Evolutionary conservation across 1,140 invertebrate genomes (phyloP).

Genomic region (Sinonovacula constricta): DNA sequence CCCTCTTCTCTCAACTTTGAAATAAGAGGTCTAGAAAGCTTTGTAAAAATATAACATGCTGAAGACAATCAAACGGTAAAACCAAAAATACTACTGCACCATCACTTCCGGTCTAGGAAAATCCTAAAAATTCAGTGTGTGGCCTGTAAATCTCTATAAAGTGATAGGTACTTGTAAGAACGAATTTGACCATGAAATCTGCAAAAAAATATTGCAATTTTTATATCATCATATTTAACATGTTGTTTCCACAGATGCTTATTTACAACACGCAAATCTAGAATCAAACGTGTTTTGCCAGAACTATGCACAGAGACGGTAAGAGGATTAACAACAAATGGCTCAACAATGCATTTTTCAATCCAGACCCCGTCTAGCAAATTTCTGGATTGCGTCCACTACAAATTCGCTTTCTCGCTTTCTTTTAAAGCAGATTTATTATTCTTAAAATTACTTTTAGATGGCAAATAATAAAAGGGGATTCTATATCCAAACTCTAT

Average conservation of each 20-base stretch:
- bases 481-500: constrained; percentile 24
- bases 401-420: constrained; percentile 21
- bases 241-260: too few relatives aligned
- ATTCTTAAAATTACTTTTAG: neutral
- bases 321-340: constrained; percentile 25
- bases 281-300: too few relatives aligned
- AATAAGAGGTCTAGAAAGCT: constrained; percentile 20
- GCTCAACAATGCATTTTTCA: neutral
- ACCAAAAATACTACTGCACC: neutral
- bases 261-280: too few relatives aligned
- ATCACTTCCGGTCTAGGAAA: constrained; percentile 11
- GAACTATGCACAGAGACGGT: constrained; percentile 18
- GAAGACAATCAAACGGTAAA: constrained; percentile 13
- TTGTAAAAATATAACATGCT: constrained; percentile 19
- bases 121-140: constrained; percentile 22
- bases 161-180: too few relatives aligned
- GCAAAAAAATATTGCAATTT: too few relatives aligned
- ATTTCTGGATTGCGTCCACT: constrained; percentile 2
- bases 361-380: constrained; percentile 14
- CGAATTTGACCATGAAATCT: too few relatives aligned
- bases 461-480: constrained; percentile 15
- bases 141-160: too few relatives aligned
- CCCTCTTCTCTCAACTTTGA: constrained; percentile 19
- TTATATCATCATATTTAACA: too few relatives aligned
- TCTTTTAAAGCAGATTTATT: constrained; percentile 8